Percentiles rank a stretch among this genome's conserved stretches.
phyloP scores from a whole-genome alignment of 2,797 vertebrate species.

The Pteropus rufus region DNA sequence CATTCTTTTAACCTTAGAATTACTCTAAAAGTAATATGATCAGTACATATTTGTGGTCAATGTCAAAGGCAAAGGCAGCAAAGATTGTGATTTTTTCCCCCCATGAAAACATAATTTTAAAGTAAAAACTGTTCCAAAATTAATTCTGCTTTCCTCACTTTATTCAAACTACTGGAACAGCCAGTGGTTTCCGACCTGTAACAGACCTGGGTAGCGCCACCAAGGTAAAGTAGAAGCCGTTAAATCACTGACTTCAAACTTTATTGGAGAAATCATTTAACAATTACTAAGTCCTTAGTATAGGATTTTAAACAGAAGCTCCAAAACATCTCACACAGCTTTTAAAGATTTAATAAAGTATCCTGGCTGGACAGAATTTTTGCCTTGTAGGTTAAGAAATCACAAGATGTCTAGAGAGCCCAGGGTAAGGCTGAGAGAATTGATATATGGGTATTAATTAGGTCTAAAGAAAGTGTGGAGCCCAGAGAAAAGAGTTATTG shows the following conservation, averaged over 20 bases:
- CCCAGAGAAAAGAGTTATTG: conserved; percentile 5
- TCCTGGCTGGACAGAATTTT: conserved; percentile 15
- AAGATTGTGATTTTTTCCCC: not conserved
- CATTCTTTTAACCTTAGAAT: not conserved
- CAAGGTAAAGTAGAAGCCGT: not conserved
- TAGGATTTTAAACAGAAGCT: conserved; percentile 15
- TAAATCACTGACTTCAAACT: conserved; percentile 15
- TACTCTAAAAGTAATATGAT: not conserved
- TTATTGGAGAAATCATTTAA: conserved; percentile 26
- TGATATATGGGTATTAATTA: conserved; percentile 50
- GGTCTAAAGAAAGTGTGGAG: not conserved
- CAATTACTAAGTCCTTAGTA: conserved; percentile 15
- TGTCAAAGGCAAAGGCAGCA: not conserved
- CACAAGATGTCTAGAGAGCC: not conserved
- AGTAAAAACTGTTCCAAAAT: not conserved
- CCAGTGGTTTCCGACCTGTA: not conserved
- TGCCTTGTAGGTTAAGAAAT: conserved; percentile 23
- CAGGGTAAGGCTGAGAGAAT: not conserved
- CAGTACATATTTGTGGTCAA: not conserved
- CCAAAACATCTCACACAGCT: not conserved
- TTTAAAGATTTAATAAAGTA: not conserved
- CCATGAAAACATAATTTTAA: not conserved
- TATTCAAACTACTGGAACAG: not conserved
- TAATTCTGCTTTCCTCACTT: not conserved
- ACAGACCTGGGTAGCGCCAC: not conserved